A percentile compares a stretch with the other conserved stretches of the same genome.
Conservation (phyloP, 2,113 vertebrate species). For the Ptilonorhynchus violaceus region DNA sequence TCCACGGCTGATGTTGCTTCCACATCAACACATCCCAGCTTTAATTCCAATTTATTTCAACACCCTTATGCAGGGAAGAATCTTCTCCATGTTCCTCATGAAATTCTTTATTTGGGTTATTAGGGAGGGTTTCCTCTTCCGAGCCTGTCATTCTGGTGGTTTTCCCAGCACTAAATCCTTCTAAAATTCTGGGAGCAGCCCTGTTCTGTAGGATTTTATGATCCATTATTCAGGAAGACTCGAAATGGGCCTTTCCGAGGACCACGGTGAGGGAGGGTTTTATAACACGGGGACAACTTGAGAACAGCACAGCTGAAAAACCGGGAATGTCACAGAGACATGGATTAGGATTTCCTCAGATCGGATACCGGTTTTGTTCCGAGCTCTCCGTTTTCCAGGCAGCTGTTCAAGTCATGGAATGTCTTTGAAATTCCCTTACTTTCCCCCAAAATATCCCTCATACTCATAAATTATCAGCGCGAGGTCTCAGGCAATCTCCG, state of each 20-base stretch:
- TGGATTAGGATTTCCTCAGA: background rate
- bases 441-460: background rate
- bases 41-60: background rate
- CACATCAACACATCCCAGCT: background rate
- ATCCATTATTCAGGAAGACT: background rate
- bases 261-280: background rate
- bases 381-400: background rate
- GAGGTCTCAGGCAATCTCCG: background rate
- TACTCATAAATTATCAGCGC: background rate
- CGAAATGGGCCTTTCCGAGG: background rate
- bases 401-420: background rate
- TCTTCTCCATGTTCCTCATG: background rate
- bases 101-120: background rate
- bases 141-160: background rate
- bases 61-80: background rate
- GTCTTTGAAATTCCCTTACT: background rate
- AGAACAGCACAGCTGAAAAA: background rate
- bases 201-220: background rate
- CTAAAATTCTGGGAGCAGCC: background rate
- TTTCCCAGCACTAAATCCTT: background rate
- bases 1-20: background rate
- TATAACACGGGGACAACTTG: background rate
- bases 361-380: background rate
- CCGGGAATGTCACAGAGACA: background rate
- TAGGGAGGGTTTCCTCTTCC: background rate